Evolutionary conservation across 2,113 vertebrate genomes (phyloP).

Genomic region (Mola mola): DNA sequence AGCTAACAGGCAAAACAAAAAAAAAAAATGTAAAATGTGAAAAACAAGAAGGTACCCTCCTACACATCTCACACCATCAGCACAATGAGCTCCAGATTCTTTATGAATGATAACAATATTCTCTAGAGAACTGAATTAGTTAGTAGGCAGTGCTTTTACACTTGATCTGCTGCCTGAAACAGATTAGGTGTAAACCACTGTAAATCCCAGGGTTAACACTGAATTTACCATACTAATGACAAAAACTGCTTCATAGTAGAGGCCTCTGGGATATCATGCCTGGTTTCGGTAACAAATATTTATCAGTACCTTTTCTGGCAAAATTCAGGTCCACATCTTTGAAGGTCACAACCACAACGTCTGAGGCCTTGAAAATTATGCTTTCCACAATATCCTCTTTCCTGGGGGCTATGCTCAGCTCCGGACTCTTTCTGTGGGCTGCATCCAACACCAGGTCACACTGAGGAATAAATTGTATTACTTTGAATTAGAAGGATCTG

Average conservation of each 20-base stretch:
- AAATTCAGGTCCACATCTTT: slow-evolving; percentile 98
- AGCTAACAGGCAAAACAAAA: no score
- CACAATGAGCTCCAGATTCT: no score
- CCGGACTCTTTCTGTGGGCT: slow-evolving; percentile 92
- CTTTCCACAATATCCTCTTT: slow-evolving; percentile 97
- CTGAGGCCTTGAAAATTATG: slow-evolving; percentile 96
- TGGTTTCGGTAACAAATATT: not conserved
- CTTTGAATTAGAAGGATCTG: slow-evolving; percentile 16
- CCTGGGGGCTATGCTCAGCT: slow-evolving; percentile 88
- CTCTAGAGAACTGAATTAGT: no score
- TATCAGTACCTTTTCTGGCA: slow-evolving; percentile 91
- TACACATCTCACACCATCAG: no score
- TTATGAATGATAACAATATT: no score
- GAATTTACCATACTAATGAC: no score
- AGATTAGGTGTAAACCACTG: no score
- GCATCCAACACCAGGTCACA: slow-evolving; percentile 98
- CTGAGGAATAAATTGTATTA: slow-evolving; percentile 73
- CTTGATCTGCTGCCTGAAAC: no score
- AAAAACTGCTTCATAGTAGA: not conserved
- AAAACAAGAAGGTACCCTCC: no score
- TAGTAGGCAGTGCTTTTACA: no score
- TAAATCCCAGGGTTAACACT: not conserved
- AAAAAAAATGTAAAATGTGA: no score
- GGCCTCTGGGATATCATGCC: not conserved
- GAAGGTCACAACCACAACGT: slow-evolving; percentile 96